Evolutionary conservation across 2,113 vertebrate species (phyloP), one percentile per base, ranked within the genome.

Genomic region (Oenanthe melanoleuca): DNA sequence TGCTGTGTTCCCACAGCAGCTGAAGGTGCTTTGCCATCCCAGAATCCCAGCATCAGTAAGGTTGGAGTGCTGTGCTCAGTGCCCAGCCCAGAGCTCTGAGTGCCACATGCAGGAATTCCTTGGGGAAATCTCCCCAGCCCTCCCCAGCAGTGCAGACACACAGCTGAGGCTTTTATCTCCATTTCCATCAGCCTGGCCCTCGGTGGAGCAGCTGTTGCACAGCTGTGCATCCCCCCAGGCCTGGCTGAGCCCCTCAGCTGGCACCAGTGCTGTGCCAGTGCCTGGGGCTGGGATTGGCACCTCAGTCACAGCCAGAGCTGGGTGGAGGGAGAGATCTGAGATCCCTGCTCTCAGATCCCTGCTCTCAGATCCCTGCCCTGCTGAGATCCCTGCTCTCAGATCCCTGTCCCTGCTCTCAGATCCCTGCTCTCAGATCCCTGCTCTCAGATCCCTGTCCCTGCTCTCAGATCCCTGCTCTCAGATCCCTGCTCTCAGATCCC

Each of bases 111-210:
- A 50, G 65, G 1, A 4, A 1, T 4, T 42, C 53, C 53, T 7
- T 49, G 5, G 63, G 38, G 38, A 40, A 40, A 40, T 40, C 11
- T 40, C 11, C 38, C 38, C 38, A 57, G 42, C 50, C 25, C 4
- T 28, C 8, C 33, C 37, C 28, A 25, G 24, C 8, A 2, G 7
- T 6, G 3, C 34, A 23, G 33, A 4, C 6, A 0, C 0, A 1
- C 3, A 3, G 3, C 26, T 1, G 1, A 72, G 72, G 33, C 40
- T 49, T 52, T 40, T 44, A 6, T 57, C 25, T 71, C 33, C 12
- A 5, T 45, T 33, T 17, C 85, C 56, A 8, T 8, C 0, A 6
- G 61, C 69, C 79, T 49, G 18, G 4, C 64, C 52, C 50, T 3
- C 6, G 5, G 5, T 1, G 1, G 22, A 57, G 1, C 15, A 40